These are phyloP conservation scores for Pachyramphus minor DNA, from an alignment of 2,113 vertebrate species.

Conservation along the genomic window DNA sequence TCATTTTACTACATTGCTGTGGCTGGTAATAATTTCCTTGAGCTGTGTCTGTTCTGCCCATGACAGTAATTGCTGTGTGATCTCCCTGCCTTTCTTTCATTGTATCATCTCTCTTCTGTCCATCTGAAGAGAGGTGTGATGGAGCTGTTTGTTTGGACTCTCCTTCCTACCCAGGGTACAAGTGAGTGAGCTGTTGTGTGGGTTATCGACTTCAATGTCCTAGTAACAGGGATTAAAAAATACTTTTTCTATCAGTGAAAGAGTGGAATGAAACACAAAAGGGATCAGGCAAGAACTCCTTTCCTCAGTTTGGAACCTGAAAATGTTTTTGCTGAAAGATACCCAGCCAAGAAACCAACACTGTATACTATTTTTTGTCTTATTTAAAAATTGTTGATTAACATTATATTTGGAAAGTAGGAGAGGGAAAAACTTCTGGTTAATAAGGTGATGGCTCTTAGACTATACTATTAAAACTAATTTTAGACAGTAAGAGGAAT, in stretches of 20 bases:
- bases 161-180: no score
- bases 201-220: background rate
- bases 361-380: accelerated
- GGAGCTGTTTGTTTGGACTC: background rate
- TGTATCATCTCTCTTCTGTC: background rate
- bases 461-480: background rate
- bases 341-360: background rate
- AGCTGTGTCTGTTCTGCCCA: background rate
- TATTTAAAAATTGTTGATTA: background rate
- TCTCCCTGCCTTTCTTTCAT: background rate
- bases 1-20: background rate
- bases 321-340: background rate
- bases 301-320: background rate
- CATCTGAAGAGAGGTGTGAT: background rate
- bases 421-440: background rate
- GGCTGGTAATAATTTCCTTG: background rate
- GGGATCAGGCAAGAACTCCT: background rate
- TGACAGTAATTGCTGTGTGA: background rate
- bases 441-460: background rate
- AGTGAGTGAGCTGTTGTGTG: background rate
- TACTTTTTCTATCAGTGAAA: background rate
- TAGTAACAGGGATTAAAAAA: background rate
- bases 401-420: background rate
- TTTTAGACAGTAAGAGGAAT: background rate
- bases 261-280: background rate